Percentiles rank a stretch among this genome's conserved stretches.
phyloP scores from a whole-genome alignment of 2,113 vertebrate genomes.

The Dicaeum eximium region DNA sequence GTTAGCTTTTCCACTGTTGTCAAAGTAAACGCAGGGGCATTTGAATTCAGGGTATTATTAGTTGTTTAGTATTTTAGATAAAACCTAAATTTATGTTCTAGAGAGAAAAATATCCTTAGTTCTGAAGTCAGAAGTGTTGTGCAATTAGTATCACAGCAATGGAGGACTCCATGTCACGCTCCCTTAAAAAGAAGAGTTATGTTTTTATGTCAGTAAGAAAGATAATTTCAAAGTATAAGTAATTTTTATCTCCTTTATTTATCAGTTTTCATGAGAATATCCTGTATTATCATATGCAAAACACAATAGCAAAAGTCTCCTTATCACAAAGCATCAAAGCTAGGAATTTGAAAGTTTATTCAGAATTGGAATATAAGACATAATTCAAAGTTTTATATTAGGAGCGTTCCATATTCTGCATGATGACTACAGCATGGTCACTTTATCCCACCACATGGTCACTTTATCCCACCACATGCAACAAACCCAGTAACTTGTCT shows the following conservation, averaged over 20 bases:
- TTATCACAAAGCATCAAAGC: background rate
- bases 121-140: background rate
- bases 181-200: background rate
- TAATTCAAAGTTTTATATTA: background rate
- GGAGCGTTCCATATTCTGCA: background rate
- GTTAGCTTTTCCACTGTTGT: background rate
- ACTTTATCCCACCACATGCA: background rate
- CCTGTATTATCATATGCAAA: background rate
- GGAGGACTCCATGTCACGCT: background rate
- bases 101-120: background rate
- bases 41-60: background rate
- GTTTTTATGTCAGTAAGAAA: background rate
- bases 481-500: fast-evolving
- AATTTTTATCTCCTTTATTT: background rate
- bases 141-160: background rate
- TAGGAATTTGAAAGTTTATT: background rate
- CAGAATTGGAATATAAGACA: background rate
- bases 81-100: background rate
- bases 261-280: background rate
- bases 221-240: background rate
- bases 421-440: background rate
- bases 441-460: background rate
- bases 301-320: background rate
- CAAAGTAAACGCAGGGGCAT: background rate
- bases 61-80: background rate